Evolutionary conservation across 2,113 vertebrate species (phyloP), one percentile per base, ranked within the genome.

Genomic region (Cygnus buccinator): DNA sequence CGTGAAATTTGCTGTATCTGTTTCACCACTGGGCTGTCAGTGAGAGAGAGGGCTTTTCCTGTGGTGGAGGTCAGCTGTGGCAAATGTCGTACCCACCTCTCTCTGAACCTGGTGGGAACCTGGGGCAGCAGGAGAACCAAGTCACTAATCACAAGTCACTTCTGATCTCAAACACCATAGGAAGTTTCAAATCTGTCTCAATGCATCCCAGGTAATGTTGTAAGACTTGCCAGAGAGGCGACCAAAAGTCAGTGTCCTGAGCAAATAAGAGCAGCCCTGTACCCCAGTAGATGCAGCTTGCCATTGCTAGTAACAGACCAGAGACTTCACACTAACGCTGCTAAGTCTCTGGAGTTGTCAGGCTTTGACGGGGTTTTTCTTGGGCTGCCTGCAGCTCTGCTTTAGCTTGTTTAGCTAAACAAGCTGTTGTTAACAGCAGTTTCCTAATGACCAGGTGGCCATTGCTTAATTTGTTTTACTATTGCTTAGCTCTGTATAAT

Each of bases 61-160:
- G 5, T 0, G 0, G 22, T 12, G 39, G 28, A 33, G 22, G 7
- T 78, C 3, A 14, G 37, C 44, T 2, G 0, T 9, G 29, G 31
- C 39, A 12, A 41, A 29, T 21, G 13, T 22, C 15, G 44, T 5
- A 31, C 13, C 22, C 35, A 44, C 31, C 46, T 28, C 0, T 13
- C 8, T 35, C 29, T 4, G 15, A 21, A 9, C 7, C 7, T 0
- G 0, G 5, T 11, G 33, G 35, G 33, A 81, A 21, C 13, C 28
- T n/a, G 11, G 1, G 4, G 10, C 18, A 20, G 11, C 0, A 0
- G 0, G 0, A 8, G 4, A 33, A 4, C 14, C 0, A 0, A 73
- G 23, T 20, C 0, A 0, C 33, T 77, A 16, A 41, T 61, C 19
- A 13, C 14, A 26, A 13, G 14, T 48, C 22, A 14, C 6, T 33